Percentiles rank a stretch among this genome's conserved stretches.
phyloP scores from a whole-genome alignment of 2,888 invertebrate species.

The Mesorhabditis sp. region DNA sequence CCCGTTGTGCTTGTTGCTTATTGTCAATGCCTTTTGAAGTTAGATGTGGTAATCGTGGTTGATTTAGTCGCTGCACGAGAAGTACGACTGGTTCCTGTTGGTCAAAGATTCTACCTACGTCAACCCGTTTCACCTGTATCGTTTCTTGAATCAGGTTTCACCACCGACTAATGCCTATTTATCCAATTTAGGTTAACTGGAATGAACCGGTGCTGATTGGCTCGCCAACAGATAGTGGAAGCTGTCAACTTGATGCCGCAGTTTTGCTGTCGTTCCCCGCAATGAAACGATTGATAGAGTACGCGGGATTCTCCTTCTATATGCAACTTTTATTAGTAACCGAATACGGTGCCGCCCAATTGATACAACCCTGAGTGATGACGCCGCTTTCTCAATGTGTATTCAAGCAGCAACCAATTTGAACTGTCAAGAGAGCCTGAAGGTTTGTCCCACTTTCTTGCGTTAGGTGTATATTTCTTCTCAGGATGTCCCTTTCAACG shows the following conservation, averaged over 20 bases:
- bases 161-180: neutral
- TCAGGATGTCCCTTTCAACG: slow-evolving; percentile 24
- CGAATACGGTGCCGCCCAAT: neutral
- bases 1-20: slow-evolving; percentile 9
- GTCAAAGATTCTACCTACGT: slow-evolving; percentile 80
- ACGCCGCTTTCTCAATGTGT: slow-evolving; percentile 50
- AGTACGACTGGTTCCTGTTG: slow-evolving; percentile 87
- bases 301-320: slow-evolving; percentile 10
- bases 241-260: slow-evolving; percentile 72
- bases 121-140: slow-evolving; percentile 73
- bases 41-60: neutral
- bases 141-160: slow-evolving; percentile 64
- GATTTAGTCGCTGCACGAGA: slow-evolving; percentile 62
- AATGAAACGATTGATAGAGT: slow-evolving; percentile 70
- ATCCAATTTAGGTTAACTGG: slow-evolving; percentile 43
- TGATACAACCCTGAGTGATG: slow-evolving; percentile 23
- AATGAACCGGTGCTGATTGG: slow-evolving; percentile 39
- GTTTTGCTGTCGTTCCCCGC: slow-evolving; percentile 83
- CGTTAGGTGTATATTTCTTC: neutral
- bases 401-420: slow-evolving; percentile 48
- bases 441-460: slow-evolving; percentile 20
- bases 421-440: slow-evolving; percentile 32
- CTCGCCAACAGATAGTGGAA: slow-evolving; percentile 35
- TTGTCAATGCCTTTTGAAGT: neutral
- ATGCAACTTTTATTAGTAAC: neutral